Percentiles rank a stretch among this genome's conserved stretches.
Evolutionary conservation across 92 coral and sea anemone genomes (phyloP).

Genomic region (Diadumene lineata): DNA sequence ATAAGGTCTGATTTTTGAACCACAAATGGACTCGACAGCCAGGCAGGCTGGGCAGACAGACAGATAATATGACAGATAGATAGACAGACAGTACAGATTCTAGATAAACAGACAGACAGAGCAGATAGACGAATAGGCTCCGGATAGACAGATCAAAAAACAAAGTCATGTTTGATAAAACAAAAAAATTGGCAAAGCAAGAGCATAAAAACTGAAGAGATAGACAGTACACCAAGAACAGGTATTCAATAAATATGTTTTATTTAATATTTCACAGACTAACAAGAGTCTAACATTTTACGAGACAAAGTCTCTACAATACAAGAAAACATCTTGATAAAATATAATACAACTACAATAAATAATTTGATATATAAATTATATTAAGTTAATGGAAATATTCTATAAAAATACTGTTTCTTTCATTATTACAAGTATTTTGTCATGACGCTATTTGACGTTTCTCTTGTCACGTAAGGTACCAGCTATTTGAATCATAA

Average conservation of each 20-base stretch:
- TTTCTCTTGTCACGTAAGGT: no score
- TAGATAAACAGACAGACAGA: conserved; percentile 22
- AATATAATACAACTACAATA: neutral
- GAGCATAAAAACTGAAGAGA: neutral
- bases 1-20: no score
- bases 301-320: conserved; percentile 33
- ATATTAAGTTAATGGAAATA: no score
- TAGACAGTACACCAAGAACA: neutral
- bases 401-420: no score
- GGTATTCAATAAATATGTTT: neutral
- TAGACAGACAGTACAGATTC: neutral
- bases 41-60: neutral
- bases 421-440: no score
- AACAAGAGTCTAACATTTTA: conserved; percentile 21
- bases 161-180: no score
- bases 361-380: no score
- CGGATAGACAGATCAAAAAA: no score
- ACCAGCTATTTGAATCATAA: no score
- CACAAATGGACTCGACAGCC: neutral
- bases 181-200: no score
- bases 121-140: neutral
- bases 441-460: no score
- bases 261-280: neutral
- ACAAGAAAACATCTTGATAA: conserved; percentile 18
- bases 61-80: conserved; percentile 8